phyloP scores from a whole-genome alignment of 2,888 invertebrate species.

The Helobdella robusta region DNA sequence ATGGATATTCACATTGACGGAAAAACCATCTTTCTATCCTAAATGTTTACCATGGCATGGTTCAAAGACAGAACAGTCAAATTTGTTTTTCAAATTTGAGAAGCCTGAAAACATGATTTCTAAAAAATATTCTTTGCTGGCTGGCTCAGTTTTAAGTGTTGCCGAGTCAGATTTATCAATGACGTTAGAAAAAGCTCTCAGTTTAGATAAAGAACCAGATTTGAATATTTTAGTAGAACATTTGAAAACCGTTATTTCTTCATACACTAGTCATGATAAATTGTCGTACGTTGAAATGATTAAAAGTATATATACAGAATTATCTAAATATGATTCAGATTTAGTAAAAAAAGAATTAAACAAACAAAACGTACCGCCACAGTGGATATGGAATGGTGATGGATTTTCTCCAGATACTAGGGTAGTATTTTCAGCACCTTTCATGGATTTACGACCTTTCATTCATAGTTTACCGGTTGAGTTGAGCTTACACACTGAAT shows the following conservation, averaged over 20 bases:
- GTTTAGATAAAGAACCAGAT: conserved; percentile 30
- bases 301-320: conserved; percentile 27
- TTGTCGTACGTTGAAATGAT: conserved; percentile 32
- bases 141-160: conserved; percentile 34
- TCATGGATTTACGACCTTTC: conserved; percentile 37
- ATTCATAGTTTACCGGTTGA: conserved; percentile 34
- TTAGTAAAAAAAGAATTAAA: conserved; percentile 18
- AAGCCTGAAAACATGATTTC: conserved; percentile 31
- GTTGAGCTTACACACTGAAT: conserved; percentile 28
- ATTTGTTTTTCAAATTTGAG: conserved; percentile 20
- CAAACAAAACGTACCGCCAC: neutral
- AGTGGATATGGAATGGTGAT: conserved; percentile 39
- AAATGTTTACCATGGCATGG: conserved; percentile 27
- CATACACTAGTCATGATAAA: conserved; percentile 31
- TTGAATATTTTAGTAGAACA: conserved; percentile 30
- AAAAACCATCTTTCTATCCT: conserved; percentile 33
- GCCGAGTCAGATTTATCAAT: conserved; percentile 26
- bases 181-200: conserved; percentile 26
- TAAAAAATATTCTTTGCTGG: conserved; percentile 25
- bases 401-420: conserved; percentile 33
- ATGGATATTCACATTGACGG: conserved; percentile 29
- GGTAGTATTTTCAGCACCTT: conserved; percentile 31
- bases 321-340: conserved; percentile 23
- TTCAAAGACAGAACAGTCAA: neutral
- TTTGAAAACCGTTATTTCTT: conserved; percentile 29